Evolutionary conservation across 2,797 vertebrate genomes (phyloP).

Genomic region (Esox masquinongy): DNA sequence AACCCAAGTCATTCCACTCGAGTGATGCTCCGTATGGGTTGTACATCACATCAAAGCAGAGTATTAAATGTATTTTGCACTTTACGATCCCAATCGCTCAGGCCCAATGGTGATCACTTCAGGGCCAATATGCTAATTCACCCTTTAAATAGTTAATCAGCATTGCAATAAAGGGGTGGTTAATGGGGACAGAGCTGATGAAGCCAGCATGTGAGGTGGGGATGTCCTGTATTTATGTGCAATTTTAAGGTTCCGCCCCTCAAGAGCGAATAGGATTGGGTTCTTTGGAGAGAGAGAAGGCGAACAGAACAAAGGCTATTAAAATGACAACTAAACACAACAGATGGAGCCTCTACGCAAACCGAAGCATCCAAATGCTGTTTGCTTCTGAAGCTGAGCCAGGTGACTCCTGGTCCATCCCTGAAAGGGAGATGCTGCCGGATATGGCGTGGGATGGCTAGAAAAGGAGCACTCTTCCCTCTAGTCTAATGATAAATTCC

Average conservation of each 20-base stretch:
- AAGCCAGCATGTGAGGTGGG: conserved; percentile 9
- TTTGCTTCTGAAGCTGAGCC: no score
- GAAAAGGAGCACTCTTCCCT: no score
- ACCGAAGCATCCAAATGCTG: no score
- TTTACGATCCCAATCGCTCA: conserved; percentile 43
- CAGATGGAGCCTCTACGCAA: neutral
- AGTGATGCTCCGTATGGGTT: conserved; percentile 28
- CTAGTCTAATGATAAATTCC: no score
- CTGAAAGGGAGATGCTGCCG: no score
- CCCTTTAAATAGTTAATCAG: conserved; percentile 55
- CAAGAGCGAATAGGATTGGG: neutral
- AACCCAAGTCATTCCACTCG: conserved; percentile 17
- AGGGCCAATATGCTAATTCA: conserved; percentile 56
- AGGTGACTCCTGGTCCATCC: no score
- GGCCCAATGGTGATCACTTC: conserved; percentile 31
- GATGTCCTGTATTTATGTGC: conserved; percentile 26
- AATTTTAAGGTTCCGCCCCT: conserved; percentile 12
- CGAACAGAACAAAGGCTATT: neutral
- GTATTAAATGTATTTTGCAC: conserved; percentile 29
- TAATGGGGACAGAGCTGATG: conserved; percentile 36
- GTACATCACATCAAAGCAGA: conserved; percentile 37
- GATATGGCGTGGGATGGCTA: no score
- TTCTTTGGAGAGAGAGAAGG: neutral
- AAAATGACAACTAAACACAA: neutral
- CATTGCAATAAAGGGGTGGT: conserved; percentile 48